Base-by-base conservation (phyloP, 2,797 vertebrate genomes). In the Ceryle rudis region DNA sequence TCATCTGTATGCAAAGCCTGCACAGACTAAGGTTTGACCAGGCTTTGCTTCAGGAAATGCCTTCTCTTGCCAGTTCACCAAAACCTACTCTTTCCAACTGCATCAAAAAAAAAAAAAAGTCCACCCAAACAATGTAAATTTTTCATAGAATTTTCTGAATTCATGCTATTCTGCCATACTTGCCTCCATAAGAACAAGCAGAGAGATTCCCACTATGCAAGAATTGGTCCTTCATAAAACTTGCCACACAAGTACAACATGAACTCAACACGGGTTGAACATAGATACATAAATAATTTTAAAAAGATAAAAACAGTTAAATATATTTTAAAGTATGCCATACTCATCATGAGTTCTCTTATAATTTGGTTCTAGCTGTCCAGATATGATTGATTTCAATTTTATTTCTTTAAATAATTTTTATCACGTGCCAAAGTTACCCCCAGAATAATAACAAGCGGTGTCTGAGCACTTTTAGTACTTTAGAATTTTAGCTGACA, bases 341-440 rank as follows among this genome's bases (percentile, higher is more conserved):
- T 25, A 10, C n/a, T 90, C 7, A 23, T 83, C 18, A 28, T 44
- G 58, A 88, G 18, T n/a, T 11, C 26, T 93, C 51, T 91, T 81
- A 37, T 62, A 93, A 79, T 69, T 84, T 70, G 55, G 55, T 72
- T 90, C 66, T 86, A 44, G 55, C 39, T 70, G 60, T 91, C 77
- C 67, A 79, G 46, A n/a, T 57, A 71, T 52, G 28, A 69, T 8
- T 73, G 61, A 89, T 57, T 72, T 92, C 21, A 49, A 44, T 87
- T 82, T 67, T 46, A 71, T 75, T 88, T 89, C 67, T 85, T 86
- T 47, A 60, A 89, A 64, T 67, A 90, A 82, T 84, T 84, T 84
- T 23, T 52, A n/a, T 90, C 62, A 82, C 91, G n/a, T 69, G 61
- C 55, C 58, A 95, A 94, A 86, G 39, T 91, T 93, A 75, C 78